These are phyloP conservation scores for Lepidochrysops patricia DNA, from an alignment of 2,888 invertebrate genomes.

Conservation along the genomic window DNA sequence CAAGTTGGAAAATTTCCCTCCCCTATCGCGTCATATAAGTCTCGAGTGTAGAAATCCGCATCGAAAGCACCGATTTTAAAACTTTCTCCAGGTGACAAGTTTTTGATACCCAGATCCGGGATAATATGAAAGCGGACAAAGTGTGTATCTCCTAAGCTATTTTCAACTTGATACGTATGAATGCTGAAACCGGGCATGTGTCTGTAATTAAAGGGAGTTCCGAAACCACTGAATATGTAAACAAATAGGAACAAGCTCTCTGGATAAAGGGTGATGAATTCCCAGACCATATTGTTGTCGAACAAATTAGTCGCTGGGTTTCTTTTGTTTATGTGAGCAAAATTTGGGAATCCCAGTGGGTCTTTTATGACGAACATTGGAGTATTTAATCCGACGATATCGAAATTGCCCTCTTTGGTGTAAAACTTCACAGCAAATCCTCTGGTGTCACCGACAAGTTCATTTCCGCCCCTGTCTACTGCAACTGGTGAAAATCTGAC, in stretches of 20 bases:
- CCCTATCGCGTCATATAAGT: conserved; percentile 89
- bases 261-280: conserved; percentile 61
- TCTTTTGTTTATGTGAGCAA: conserved; percentile 69
- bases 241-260: conserved; percentile 83
- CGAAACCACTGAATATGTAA: conserved; percentile 87
- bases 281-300: conserved; percentile 56
- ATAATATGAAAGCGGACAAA: conserved; percentile 92
- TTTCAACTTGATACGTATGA: conserved; percentile 90
- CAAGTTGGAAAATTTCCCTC: conserved; percentile 81
- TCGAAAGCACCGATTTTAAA: conserved; percentile 77
- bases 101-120: conserved; percentile 89
- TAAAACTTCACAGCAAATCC: conserved; percentile 95
- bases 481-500: conserved; percentile 86
- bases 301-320: conserved; percentile 68
- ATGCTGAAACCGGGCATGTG: conserved; percentile 93
- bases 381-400: conserved; percentile 90
- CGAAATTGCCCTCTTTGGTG: conserved; percentile 91
- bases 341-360: conserved; percentile 81
- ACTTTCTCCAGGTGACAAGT: conserved; percentile 77
- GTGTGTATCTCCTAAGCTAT: conserved; percentile 77
- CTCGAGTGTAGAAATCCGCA: conserved; percentile 89
- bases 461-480: conserved; percentile 89
- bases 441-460: conserved; percentile 88
- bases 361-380: conserved; percentile 93
- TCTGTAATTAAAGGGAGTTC: conserved; percentile 89